Percentiles rank a stretch among this genome's conserved stretches.
These are phyloP conservation scores for Lordiphosa andalusiaca DNA, from an alignment of 2,888 invertebrate genomes.

Conservation along the genomic window DNA sequence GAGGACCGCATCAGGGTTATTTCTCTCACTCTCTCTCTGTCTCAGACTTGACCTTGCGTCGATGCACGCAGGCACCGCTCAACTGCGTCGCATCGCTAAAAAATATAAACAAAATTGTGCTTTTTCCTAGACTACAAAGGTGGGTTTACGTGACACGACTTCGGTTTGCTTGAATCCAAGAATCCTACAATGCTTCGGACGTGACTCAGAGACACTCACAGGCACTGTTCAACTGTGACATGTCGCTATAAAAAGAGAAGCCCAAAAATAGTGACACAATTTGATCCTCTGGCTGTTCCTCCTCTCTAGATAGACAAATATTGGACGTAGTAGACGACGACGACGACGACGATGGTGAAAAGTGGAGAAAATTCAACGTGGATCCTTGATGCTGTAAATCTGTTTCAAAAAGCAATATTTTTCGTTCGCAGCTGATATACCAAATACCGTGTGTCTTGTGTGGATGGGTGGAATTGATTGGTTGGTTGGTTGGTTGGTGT, in stretches of 20 bases:
- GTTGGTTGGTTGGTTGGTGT: constrained; percentile 42
- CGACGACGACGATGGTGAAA: not conserved
- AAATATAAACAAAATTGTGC: constrained; percentile 47
- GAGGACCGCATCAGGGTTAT: constrained; percentile 2
- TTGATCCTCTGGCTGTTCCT: constrained; percentile 1
- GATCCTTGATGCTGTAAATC: constrained; percentile 57
- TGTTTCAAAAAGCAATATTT: constrained; percentile 63
- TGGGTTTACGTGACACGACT: not conserved
- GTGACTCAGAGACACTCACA: constrained; percentile 45
- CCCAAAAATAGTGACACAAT: not conserved
- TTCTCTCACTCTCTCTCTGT: not conserved
- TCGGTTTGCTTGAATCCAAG: no score
- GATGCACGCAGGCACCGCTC: constrained; percentile 58
- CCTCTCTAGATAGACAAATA: no score
- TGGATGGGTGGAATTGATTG: constrained; percentile 53
- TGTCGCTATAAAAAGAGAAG: constrained; percentile 57
- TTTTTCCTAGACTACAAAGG: constrained; percentile 42
- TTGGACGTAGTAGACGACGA: no score
- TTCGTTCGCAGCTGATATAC: constrained; percentile 75
- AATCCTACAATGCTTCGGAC: no score
- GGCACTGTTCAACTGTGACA: constrained; percentile 70
- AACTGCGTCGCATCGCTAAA: constrained; percentile 71
- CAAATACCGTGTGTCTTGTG: constrained; percentile 67
- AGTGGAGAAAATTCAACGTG: constrained; percentile 5
- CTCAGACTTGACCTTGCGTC: not conserved